Evolutionary conservation across 30 jellyfish, hydroid and myxozoan species (phyloP).

Genomic region (Cassiopea andromeda): DNA sequence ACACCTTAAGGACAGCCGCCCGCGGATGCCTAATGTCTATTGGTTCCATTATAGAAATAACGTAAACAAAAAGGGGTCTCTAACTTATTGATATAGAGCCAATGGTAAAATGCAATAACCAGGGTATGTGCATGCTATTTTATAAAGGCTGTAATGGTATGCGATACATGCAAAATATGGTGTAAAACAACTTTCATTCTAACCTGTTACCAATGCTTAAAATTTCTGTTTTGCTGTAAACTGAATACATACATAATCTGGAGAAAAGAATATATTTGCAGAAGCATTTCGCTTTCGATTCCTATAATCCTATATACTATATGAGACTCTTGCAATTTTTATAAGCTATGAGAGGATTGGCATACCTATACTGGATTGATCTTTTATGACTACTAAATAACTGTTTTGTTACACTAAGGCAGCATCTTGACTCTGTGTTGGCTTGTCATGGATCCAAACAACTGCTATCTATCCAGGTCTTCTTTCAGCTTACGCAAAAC

Average conservation of each 20-base stretch:
- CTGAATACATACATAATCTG: no score
- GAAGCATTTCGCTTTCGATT: no score
- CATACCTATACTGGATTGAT: neutral
- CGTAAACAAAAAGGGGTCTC: neutral
- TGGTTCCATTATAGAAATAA: neutral
- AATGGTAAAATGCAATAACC: neutral
- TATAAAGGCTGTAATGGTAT: no score
- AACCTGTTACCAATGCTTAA: no score
- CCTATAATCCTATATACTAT: neutral
- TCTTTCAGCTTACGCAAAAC: slow-evolving; percentile 17
- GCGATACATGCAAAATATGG: no score
- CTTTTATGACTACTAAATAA: neutral
- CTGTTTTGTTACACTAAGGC: neutral
- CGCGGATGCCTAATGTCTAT: neutral
- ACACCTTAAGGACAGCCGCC: neutral
- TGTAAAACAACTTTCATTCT: no score
- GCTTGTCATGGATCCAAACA: neutral
- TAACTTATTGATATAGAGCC: no score
- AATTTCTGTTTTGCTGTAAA: no score
- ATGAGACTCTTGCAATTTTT: neutral
- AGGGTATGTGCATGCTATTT: no score
- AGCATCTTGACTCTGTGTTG: neutral
- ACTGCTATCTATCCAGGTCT: slow-evolving; percentile 9
- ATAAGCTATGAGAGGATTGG: neutral
- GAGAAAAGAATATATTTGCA: no score